phyloP scores from a whole-genome alignment of 2,113 vertebrate genomes.

The Thalassarche chlororhynchos region DNA sequence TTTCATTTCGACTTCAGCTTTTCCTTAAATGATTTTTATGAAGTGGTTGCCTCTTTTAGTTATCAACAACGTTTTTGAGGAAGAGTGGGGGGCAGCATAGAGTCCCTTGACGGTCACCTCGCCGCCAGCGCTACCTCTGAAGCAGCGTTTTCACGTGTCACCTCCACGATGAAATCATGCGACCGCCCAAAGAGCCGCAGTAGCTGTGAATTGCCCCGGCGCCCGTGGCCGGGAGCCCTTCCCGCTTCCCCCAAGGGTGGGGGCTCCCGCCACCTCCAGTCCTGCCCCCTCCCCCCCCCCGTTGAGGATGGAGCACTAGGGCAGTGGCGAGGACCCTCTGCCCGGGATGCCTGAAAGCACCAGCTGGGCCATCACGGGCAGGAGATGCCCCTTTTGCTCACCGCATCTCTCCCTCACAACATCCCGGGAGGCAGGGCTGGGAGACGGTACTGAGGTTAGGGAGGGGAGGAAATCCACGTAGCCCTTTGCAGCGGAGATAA shows the following conservation, averaged over 20 bases:
- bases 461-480: not conserved
- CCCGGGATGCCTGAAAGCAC: not conserved
- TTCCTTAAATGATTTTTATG: not conserved
- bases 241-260: not conserved
- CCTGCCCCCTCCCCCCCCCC: not conserved
- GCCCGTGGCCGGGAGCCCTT: not conserved
- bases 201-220: not conserved
- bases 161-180: not conserved
- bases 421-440: not conserved
- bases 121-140: not conserved
- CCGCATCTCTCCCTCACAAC: not conserved
- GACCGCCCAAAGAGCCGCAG: not conserved
- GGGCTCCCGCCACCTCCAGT: not conserved
- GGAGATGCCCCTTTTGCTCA: not conserved
- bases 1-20: constrained; percentile 14
- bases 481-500: not conserved
- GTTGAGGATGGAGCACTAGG: not conserved
- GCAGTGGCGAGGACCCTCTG: not conserved
- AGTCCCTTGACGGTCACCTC: not conserved
- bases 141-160: not conserved
- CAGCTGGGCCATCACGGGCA: not conserved
- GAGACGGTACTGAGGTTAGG: not conserved
- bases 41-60: constrained; percentile 16
- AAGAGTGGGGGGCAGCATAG: not conserved
- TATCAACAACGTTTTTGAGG: not conserved